phyloP scores from a whole-genome alignment of 2,888 invertebrate species.

The Leucophenga montana region DNA sequence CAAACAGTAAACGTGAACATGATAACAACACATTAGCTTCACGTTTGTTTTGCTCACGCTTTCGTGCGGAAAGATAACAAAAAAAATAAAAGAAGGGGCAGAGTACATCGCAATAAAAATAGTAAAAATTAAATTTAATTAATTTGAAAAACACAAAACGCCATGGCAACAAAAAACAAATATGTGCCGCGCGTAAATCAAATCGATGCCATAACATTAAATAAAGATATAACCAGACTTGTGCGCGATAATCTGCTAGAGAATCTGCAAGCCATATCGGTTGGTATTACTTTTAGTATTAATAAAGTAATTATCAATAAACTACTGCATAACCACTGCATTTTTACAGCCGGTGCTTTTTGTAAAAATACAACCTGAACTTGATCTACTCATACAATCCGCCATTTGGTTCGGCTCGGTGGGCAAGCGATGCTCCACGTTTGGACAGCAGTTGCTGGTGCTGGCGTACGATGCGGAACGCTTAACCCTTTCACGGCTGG shows the following conservation, averaged over 20 bases:
- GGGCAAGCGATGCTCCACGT: conserved; percentile 79
- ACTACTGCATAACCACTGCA: too few relatives aligned
- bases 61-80: conserved; percentile 8
- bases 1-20: too few relatives aligned
- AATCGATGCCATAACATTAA: conserved; percentile 86
- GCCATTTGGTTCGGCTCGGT: conserved; percentile 83
- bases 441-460: conserved; percentile 88
- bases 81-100: conserved; percentile 41
- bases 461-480: conserved; percentile 81
- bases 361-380: conserved; percentile 79
- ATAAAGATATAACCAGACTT: conserved; percentile 83
- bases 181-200: conserved; percentile 74
- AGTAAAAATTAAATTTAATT: background rate
- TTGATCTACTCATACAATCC: conserved; percentile 80
- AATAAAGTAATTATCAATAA: background rate
- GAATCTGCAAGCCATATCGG: conserved; percentile 80
- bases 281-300: conserved; percentile 59
- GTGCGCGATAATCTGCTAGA: conserved; percentile 80
- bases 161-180: conserved; percentile 62
- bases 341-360: conserved; percentile 77
- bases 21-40: too few relatives aligned
- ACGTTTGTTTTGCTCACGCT: conserved; percentile 22
- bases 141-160: conserved; percentile 31
- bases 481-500: conserved; percentile 76
- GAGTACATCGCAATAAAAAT: conserved; percentile 46